Evolutionary conservation across 2,113 vertebrate genomes (phyloP), one percentile per base, ranked within the genome.

Genomic region (Gallinago jamesoni): DNA sequence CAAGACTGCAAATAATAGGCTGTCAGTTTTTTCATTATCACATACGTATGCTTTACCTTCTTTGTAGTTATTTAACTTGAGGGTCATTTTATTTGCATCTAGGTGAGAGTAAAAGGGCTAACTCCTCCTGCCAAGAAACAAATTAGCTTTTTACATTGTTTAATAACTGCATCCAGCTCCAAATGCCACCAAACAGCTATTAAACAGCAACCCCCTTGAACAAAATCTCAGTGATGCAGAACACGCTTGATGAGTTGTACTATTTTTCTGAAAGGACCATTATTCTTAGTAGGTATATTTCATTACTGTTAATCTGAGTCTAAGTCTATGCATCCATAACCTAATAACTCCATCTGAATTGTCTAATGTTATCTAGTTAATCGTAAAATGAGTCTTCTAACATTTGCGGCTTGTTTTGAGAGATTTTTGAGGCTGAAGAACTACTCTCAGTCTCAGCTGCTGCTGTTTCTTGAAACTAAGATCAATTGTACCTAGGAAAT

Each of bases 181-280:
- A 97, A 97, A 97, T 96, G 96, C 92, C 94, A 98, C 94, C 91
- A 96, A 97, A 97, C 37, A 94, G 74, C 79, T 97, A 97, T 97
- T 97, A 97, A 96, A 88, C 41, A 97, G 78, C 64, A 94, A 97
- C 63, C 59, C 63, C 76, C 84, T 88, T 94, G 83, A 95, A 97
- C 47, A 86, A 91, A 97, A 96, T 94, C 75, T 91, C 96, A 96
- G 9, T 96, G 93, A 73, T 96, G 95, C 69, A 16, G 96, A 90
- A 95, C 93, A 96, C 20, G 25, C 66, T 84, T 96, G 96, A 98
- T 98, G 96, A 97, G 84, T 94, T 96, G 66, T 66, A 92, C 39
- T 77, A 47, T 89, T 94, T 96, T 96, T 90, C 84, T 97, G 94
- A 96, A 97, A 96, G 64, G 17, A 25, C 76, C 89, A 96, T 98